These are phyloP conservation scores for Jacana jacana DNA, from an alignment of 2,113 vertebrate species.

Conservation along the genomic window DNA sequence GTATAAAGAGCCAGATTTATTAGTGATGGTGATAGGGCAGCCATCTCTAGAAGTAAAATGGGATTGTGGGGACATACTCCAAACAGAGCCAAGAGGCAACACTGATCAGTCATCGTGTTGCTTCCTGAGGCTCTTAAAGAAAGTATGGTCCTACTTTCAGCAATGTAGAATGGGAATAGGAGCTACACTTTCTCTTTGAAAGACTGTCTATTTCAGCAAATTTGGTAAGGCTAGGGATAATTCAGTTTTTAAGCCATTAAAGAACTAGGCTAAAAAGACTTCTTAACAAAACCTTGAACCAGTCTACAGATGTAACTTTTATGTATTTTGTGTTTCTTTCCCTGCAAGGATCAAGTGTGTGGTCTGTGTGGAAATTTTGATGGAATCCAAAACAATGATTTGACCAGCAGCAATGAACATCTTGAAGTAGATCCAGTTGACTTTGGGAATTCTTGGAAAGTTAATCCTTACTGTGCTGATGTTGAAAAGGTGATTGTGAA, in stretches of 20 bases:
- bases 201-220: not conserved
- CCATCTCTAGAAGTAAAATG: not conserved
- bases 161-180: not conserved
- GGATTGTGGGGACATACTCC: not conserved
- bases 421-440: constrained; percentile 87
- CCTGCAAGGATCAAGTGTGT: constrained; percentile 85
- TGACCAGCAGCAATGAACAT: constrained; percentile 90
- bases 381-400: constrained; percentile 91
- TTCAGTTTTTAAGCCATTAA: not conserved
- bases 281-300: not conserved
- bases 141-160: not conserved
- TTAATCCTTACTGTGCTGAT: constrained; percentile 86
- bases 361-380: constrained; percentile 97
- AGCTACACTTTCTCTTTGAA: not conserved
- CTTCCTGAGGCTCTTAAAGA: not conserved
- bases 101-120: not conserved
- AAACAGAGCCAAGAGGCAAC: not conserved
- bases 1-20: not conserved
- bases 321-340: constrained; percentile 27
- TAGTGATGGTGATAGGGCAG: not conserved
- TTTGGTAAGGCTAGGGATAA: not conserved
- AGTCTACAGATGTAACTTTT: not conserved
- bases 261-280: not conserved
- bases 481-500: constrained; percentile 78
- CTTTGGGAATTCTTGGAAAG: constrained; percentile 97